A percentile compares a stretch with the other conserved stretches of the same genome.
Conservation (phyloP, 1,140 invertebrate genomes). For the Cylas formicarius region DNA sequence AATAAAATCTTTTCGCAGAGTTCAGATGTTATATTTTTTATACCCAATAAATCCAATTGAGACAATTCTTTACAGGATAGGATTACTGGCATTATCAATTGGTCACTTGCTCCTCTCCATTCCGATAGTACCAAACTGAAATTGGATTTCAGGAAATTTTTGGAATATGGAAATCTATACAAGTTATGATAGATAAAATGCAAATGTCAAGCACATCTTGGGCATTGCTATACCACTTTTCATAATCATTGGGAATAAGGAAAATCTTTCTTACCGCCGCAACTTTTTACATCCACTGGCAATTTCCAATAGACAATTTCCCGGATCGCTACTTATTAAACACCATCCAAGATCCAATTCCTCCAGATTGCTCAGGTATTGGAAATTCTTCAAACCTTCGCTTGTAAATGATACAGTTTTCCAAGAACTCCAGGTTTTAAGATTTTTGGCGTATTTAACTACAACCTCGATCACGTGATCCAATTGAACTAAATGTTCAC, state of each 20-base stretch:
- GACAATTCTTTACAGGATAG: slow-evolving; percentile 31
- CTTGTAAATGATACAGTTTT: slow-evolving; percentile 68
- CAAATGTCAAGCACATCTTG: not conserved
- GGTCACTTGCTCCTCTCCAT: slow-evolving; percentile 64
- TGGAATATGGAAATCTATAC: not conserved
- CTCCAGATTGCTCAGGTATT: slow-evolving; percentile 61
- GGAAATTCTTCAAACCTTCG: slow-evolving; percentile 59
- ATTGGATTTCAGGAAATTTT: slow-evolving; percentile 5
- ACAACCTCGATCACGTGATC: slow-evolving; percentile 63
- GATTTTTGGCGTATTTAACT: slow-evolving; percentile 54
- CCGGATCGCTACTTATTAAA: slow-evolving; percentile 39
- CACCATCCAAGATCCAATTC: slow-evolving; percentile 89
- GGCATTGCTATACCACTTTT: not conserved
- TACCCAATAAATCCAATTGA: slow-evolving; percentile 77
- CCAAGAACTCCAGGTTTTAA: slow-evolving; percentile 79
- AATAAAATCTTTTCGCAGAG: slow-evolving; percentile 56
- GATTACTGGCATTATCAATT: slow-evolving; percentile 64
- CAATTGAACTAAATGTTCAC: slow-evolving; percentile 51
- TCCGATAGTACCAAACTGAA: slow-evolving; percentile 35
- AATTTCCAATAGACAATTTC: slow-evolving; percentile 44
- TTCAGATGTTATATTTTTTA: slow-evolving; percentile 63
- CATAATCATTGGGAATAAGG: not conserved
- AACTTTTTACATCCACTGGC: slow-evolving; percentile 46
- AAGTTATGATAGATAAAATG: not conserved
- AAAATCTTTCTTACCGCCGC: slow-evolving; percentile 38